These are phyloP conservation scores for Pantala flavescens DNA, from an alignment of 1,140 invertebrate genomes.

Conservation along the genomic window DNA sequence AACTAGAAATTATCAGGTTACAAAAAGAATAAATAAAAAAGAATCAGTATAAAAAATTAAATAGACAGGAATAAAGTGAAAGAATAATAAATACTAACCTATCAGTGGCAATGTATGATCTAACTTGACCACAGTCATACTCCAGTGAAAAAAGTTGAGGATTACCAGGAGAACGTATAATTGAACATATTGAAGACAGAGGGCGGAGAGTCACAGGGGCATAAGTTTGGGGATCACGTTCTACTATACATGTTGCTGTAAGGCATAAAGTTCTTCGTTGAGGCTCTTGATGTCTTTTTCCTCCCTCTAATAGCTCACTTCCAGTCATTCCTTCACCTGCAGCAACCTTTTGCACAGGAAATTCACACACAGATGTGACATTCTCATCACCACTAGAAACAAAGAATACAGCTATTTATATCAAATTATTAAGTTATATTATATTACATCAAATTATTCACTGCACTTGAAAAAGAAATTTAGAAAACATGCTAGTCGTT, in stretches of 20 bases:
- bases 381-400: conserved; percentile 66
- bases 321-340: conserved; percentile 23
- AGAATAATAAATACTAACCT: no score
- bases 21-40: no score
- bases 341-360: conserved; percentile 79
- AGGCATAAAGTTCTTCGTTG: conserved; percentile 84
- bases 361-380: conserved; percentile 85
- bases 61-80: no score
- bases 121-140: conserved; percentile 81
- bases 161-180: conserved; percentile 81
- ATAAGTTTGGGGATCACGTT: conserved; percentile 94
- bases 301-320: background rate
- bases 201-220: conserved; percentile 81
- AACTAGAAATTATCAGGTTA: no score
- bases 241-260: conserved; percentile 88
- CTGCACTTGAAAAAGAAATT: no score
- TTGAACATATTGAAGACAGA: conserved; percentile 78
- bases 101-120: conserved; percentile 78
- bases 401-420: conserved; percentile 19
- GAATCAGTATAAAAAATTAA: no score
- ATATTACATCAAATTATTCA: no score
- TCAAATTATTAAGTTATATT: no score
- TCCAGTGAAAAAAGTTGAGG: conserved; percentile 91
- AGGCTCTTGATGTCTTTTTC: conserved; percentile 57
- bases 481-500: no score